Evolutionary conservation across 2,888 invertebrate species (phyloP).

Genomic region (Ectropis crepuscularia): DNA sequence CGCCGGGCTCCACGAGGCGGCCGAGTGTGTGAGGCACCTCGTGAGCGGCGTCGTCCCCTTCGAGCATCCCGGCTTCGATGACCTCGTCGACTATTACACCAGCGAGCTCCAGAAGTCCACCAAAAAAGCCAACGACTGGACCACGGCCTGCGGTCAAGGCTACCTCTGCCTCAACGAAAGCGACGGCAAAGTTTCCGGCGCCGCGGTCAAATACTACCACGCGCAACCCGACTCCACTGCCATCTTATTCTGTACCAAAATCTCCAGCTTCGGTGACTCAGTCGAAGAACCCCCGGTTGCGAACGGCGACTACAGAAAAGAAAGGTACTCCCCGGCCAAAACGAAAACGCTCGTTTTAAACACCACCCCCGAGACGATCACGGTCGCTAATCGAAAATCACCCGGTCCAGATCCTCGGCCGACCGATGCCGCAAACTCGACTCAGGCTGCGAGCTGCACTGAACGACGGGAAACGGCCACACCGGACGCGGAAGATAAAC

Average conservation of each 20-base stretch:
- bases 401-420: slow-evolving; percentile 61
- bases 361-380: slow-evolving; percentile 69
- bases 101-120: slow-evolving; percentile 63
- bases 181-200: slow-evolving; percentile 70
- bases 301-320: slow-evolving; percentile 74
- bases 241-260: slow-evolving; percentile 80
- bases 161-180: slow-evolving; percentile 73
- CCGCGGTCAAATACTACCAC: slow-evolving; percentile 75
- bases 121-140: slow-evolving; percentile 69
- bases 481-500: slow-evolving; percentile 62
- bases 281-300: slow-evolving; percentile 65
- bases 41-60: slow-evolving; percentile 74
- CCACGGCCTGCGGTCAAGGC: slow-evolving; percentile 71
- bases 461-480: slow-evolving; percentile 54
- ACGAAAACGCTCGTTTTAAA: slow-evolving; percentile 75
- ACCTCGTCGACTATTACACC: slow-evolving; percentile 72
- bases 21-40: slow-evolving; percentile 84
- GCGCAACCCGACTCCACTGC: slow-evolving; percentile 71
- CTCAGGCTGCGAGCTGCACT: slow-evolving; percentile 69
- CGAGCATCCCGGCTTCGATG: slow-evolving; percentile 70
- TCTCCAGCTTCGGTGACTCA: slow-evolving; percentile 81
- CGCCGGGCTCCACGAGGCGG: slow-evolving; percentile 89
- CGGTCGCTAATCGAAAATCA: slow-evolving; percentile 74
- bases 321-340: slow-evolving; percentile 76
- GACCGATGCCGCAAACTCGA: slow-evolving; percentile 25